Base-by-base conservation (phyloP, 2,888 invertebrate genomes). In the Pemphredon lugubris region DNA sequence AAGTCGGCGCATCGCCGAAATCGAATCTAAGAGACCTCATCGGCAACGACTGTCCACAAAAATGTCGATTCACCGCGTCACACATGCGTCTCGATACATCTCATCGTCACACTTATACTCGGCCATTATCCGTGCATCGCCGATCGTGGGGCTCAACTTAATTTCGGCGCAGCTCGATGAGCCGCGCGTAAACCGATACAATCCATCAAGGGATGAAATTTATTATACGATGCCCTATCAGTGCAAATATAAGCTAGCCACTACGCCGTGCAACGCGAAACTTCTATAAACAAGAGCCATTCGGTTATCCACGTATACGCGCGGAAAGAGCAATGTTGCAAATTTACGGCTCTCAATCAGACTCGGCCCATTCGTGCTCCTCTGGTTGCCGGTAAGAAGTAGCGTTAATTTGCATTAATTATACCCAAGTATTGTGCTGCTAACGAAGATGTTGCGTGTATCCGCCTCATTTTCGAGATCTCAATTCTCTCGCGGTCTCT, bases 1-100 rank as follows among this genome's bases (percentile, higher is more conserved):
- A 80, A 79, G 80, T 80, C 73, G 63, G 70, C 73, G 78, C 80
- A 80, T 80, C 79, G 60, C 51, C 54, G 54, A 69, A 79, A 79
- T 79, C 79, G 79, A 79, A 79, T 79, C 68, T 53, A 66, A 66
- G 64, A 58, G 51, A 71, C 71, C 79, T 77, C 73, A 71, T 66
- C 65, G 68, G 75, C 73, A 77, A 58, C 79, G 77, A 50, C 57
- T 57, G 42, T 45, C 53, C 20, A 13, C 34, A 34, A 37, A 55
- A 73, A 60, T 73, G 59, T 58, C 53, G 64, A 63, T 66, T 58
- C n/a, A n/a, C n/a, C n/a, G n/a, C n/a, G n/a, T n/a, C n/a, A n/a
- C n/a, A n/a, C n/a, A n/a, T n/a, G n/a, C n/a, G n/a, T n/a, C n/a
- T n/a, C n/a, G n/a, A n/a, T n/a, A n/a, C n/a, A n/a, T n/a, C n/a